Conservation (phyloP, 2,113 vertebrate species). For the Triplophysa dalaica region DNA sequence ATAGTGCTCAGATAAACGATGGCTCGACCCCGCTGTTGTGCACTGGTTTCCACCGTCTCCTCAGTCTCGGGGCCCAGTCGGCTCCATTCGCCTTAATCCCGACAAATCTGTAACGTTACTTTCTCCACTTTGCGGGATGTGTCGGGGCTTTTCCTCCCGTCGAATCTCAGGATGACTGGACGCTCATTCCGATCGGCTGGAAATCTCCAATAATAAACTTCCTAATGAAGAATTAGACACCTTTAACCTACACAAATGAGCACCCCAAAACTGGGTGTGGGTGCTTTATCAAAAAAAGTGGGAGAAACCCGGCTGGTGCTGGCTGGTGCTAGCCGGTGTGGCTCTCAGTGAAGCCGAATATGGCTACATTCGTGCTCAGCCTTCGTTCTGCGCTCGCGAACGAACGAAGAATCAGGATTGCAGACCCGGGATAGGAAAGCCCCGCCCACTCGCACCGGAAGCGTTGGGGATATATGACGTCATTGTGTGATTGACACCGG, state of each 20-base stretch:
- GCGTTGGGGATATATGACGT: conserved; percentile 67
- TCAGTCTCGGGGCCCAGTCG: conserved; percentile 55
- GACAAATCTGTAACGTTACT: conserved; percentile 62
- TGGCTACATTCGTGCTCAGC: conserved; percentile 60
- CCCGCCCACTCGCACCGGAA: conserved; percentile 73
- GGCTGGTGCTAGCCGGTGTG: conserved; percentile 47
- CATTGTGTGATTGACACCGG: conserved; percentile 66
- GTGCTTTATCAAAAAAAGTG: conserved; percentile 28
- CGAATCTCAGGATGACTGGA: conserved; percentile 60
- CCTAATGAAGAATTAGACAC: conserved; percentile 5
- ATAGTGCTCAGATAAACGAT: conserved; percentile 55
- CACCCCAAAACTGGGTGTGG: conserved; percentile 8
- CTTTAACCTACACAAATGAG: neutral
- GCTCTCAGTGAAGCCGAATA: conserved; percentile 54
- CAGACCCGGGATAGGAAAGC: conserved; percentile 60
- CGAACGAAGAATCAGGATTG: conserved; percentile 47
- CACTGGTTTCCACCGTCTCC: conserved; percentile 37
- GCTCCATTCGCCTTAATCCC: conserved; percentile 67
- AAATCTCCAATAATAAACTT: neutral
- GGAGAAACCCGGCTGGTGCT: conserved; percentile 17
- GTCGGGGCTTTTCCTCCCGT: conserved; percentile 59
- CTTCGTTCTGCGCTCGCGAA: conserved; percentile 51
- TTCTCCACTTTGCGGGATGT: conserved; percentile 58
- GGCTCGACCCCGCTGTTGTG: conserved; percentile 23
- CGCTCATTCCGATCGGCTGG: conserved; percentile 56